phyloP scores from a whole-genome alignment of 2,888 invertebrate species.

The Chromoteleia sp. region DNA sequence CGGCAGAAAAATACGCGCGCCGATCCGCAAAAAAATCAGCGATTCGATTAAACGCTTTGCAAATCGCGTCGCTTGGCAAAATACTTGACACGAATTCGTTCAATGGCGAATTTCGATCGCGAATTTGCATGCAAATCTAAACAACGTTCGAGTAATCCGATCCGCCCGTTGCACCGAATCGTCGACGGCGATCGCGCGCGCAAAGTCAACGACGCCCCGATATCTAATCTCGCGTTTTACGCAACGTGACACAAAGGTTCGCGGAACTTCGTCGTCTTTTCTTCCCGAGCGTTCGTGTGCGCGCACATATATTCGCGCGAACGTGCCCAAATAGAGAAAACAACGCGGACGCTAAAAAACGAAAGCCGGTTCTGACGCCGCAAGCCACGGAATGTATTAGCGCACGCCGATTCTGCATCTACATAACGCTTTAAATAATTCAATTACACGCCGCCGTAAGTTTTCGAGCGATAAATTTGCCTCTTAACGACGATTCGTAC shows the following conservation, averaged over 20 bases:
- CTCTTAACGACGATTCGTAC: conserved; percentile 34
- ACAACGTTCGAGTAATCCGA: conserved; percentile 51
- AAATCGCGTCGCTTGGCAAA: conserved; percentile 17
- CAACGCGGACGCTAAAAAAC: conserved; percentile 29
- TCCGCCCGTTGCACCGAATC: conserved; percentile 54
- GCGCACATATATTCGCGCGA: conserved; percentile 28
- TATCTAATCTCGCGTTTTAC: conserved; percentile 68
- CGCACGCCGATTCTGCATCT: conserved; percentile 43
- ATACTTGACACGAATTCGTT: conserved; percentile 46
- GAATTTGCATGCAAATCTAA: conserved; percentile 49
- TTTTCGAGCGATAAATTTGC: conserved; percentile 39
- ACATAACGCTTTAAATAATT: conserved; percentile 63
- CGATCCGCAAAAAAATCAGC: not conserved
- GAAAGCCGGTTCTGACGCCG: conserved; percentile 60
- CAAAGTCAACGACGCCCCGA: conserved; percentile 51
- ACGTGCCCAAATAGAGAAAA: conserved; percentile 60
- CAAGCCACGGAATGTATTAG: conserved; percentile 53
- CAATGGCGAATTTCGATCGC: conserved; percentile 10
- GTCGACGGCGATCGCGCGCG: conserved; percentile 32
- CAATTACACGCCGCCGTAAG: conserved; percentile 51
- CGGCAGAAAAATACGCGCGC: not conserved
- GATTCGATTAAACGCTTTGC: conserved; percentile 23
- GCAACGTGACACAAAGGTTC: conserved; percentile 64
- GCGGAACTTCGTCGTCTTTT: conserved; percentile 53
- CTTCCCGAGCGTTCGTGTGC: conserved; percentile 1